Base-by-base conservation (phyloP, 2,797 vertebrate species). In the Chelidonichthys spinosus region DNA sequence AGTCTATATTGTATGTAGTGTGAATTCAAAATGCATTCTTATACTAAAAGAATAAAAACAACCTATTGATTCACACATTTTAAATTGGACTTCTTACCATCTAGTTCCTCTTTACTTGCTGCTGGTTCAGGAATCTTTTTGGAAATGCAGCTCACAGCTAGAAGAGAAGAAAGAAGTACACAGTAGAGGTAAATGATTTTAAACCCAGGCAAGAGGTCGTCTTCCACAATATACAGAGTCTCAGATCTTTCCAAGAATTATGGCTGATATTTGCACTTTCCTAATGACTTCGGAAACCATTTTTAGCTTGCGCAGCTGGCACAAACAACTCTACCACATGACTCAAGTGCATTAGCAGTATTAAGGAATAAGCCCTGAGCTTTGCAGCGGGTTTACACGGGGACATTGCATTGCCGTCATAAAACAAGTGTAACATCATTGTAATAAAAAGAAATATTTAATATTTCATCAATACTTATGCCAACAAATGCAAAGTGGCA, bases 91-190 rank as follows among this genome's bases (percentile, higher is more conserved):
- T 50, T 25, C 81, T 90, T 66, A 95, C 94, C 94, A 8, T 95
- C 95, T 0, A 79, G 42, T 68, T 94, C 93, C 49, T 95, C 94
- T 76, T 95, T 95, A 66, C 74, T 92, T 60, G 89, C 87, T 52
- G 90, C 85, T 47, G 86, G 88, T 82, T 99, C 98, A 18, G 95
- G 81, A 11, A 91, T 87, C 90, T 96, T 99, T 92, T 94, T 98
- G 39, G 95, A 90, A 81, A 98, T 95, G 87, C 97, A 99, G 90
- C 96, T 96, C 69, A 95, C 93, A 68, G 91, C 98, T 99, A 86
- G 18, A 90, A 69, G 67, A 75, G 36, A 75, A 75, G 66, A 7
- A 61, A 56, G n/a, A 61, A 49, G 5, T 33, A 7, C 47, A 69
- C 17, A 50, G 65, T 43, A 2, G 2, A 15, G n/a, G 37, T 39